Base-by-base conservation (phyloP, 2,113 vertebrate species). In the Tragelaphus scriptus region DNA sequence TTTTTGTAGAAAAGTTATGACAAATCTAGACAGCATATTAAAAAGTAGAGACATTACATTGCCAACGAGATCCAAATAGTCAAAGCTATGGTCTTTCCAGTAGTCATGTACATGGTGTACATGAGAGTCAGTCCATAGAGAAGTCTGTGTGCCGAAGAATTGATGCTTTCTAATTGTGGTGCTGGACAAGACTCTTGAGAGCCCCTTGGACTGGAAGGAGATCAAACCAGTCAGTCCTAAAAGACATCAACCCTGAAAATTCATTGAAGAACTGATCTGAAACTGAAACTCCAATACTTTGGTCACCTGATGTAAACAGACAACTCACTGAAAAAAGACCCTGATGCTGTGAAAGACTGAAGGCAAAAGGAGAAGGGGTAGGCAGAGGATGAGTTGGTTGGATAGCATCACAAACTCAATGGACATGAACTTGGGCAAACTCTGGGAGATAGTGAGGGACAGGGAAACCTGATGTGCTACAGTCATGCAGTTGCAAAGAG, bases 401-500 rank as follows among this genome's bases (percentile, higher is more conserved):
- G 36, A 44, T 44, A 26, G 21, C 21, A 77, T 77, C 71, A 77
- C 71, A 44, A 40, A 77, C 2, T 77, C 23, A 44, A 44, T 2
- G 23, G 36, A 26, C 36, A 77, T 44, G 23, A 77, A 44, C 36
- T 77, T 44, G 23, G 23, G 71, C 36, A 44, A 77, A 77, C 36
- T 77, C 11, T 44, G 23, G 71, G 36, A 77, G 25, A 47, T 79
- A 79, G 71, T 26, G 36, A 40, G 12, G 21, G 71, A 77, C 23
- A 77, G 71, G 71, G 36, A 14, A 77, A 26, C 23, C 36, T 77
- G 23, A 44, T 77, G 12, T 44, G 11, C 23, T 77, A 44, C 23
- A 77, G 36, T 77, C 12, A 14, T 26, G 36, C 0, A 0, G 23
- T 77, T 44, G 36, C 71, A 44, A 75, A 40, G 36, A 44, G 36